Evolutionary conservation across 2,888 invertebrate genomes (phyloP), one percentile per base, ranked within the genome.

Genomic region (Zygogramma bicolorata): DNA sequence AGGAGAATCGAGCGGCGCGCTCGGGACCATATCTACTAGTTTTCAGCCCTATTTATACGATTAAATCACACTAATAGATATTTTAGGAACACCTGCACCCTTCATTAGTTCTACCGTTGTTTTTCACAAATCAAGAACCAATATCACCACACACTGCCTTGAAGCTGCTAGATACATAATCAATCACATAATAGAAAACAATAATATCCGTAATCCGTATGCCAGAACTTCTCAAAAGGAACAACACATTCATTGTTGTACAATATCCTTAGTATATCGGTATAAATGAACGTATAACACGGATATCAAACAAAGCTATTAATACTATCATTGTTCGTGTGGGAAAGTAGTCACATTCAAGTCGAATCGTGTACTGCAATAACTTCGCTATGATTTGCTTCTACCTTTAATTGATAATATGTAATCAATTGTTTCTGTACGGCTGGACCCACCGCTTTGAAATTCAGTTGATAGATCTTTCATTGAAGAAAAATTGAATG

Each of bases 341-440:
- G 80, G 81, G 79, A 80, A 81, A 81, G 53, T 75, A 79, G 78
- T 81, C 81, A 79, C 80, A 79, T 80, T 80, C 79, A 75, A 71
- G 74, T 79, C 73, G 71, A 75, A 74, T 74, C 73, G 73, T 75
- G 70, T 68, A 70, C 61, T 68, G 67, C 70, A 75, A 66, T 76
- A 68, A 75, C 60, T 76, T 73, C 66, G 42, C n/a, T 62, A 66
- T 71, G 66, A 74, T 74, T 71, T 62, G 49, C 59, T 66, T 68
- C n/a, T 71, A 62, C 70, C 72, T 75, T 73, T 69, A 74, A 73
- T 75, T 72, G 74, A 72, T 63, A 65, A 71, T 68, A 70, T 75
- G 71, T 65, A 67, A 70, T 75, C 71, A 70, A 72, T 76, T 70
- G 71, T 67, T 77, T 40, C 53, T 58, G 13, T 42, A 65, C 53